Conservation (phyloP, 1,140 invertebrate species). For the Pinna nobilis region DNA sequence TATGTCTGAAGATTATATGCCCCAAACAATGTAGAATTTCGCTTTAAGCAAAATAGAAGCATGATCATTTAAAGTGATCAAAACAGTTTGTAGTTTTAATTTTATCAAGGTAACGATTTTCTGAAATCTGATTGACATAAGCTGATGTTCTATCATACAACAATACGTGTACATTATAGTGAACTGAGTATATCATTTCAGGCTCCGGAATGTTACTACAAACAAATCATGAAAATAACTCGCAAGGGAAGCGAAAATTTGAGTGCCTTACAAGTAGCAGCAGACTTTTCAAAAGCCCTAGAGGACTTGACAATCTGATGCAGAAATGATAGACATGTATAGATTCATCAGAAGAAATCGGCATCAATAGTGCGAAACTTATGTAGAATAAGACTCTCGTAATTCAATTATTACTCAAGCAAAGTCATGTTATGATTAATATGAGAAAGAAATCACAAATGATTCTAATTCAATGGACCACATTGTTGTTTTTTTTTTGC, state of each 20-base stretch:
- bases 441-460: too few species aligned
- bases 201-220: conserved; percentile 25
- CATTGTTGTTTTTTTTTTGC: too few species aligned
- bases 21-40: neutral
- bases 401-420: too few species aligned
- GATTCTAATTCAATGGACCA: too few species aligned
- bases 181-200: neutral
- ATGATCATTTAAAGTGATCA: neutral
- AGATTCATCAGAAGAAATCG: too few species aligned
- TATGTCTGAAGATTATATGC: neutral
- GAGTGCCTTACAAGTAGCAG: conserved; percentile 2
- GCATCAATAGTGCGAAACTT: too few species aligned
- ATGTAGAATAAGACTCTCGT: too few species aligned
- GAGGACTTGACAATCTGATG: conserved; percentile 10
- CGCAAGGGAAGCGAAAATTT: conserved; percentile 17
- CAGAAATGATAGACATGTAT: too few species aligned
- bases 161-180: neutral
- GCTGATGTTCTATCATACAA: neutral
- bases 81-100: neutral
- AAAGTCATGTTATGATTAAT: too few species aligned
- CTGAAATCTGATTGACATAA: neutral
- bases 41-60: neutral
- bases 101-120: neutral
- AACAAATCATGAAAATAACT: conserved; percentile 1
- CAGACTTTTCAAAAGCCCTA: conserved; percentile 18